phyloP scores from a whole-genome alignment of 2,888 invertebrate species.

The Drosophila quinaria region DNA sequence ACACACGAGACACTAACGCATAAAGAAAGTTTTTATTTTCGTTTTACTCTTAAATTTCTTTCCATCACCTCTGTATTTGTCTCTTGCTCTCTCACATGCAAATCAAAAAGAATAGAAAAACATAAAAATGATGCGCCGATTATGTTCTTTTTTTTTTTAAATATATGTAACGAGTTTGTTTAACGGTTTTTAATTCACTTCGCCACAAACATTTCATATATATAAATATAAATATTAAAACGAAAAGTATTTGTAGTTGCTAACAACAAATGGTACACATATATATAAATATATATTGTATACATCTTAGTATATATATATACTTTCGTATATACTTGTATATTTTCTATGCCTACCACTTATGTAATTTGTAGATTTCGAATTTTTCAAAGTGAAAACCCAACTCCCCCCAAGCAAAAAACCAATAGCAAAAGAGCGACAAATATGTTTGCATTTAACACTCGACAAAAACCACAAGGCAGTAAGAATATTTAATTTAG shows the following conservation, averaged over 20 bases:
- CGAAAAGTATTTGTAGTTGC: constrained; percentile 79
- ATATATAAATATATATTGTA: constrained; percentile 70
- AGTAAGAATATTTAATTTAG: constrained; percentile 45
- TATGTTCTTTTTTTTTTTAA: constrained; percentile 44
- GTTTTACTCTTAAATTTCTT: constrained; percentile 34
- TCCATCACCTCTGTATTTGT: constrained; percentile 47
- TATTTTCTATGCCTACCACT: constrained; percentile 82
- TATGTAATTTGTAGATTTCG: constrained; percentile 80
- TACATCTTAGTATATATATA: constrained; percentile 58
- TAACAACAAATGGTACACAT: constrained; percentile 69
- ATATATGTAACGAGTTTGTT: constrained; percentile 51
- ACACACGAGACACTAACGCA: constrained; percentile 19
- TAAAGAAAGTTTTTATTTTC: constrained; percentile 34
- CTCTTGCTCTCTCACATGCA: constrained; percentile 57
- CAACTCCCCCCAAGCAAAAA: constrained; percentile 15
- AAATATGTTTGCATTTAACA: constrained; percentile 75
- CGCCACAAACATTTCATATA: constrained; percentile 59
- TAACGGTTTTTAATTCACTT: constrained; percentile 49
- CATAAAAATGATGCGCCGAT: constrained; percentile 40
- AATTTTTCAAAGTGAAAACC: constrained; percentile 69
- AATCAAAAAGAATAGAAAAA: constrained; percentile 38
- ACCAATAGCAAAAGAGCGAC: constrained; percentile 47
- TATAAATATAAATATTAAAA: constrained; percentile 52
- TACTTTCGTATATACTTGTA: constrained; percentile 77
- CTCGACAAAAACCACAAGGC: constrained; percentile 54